Conservation (phyloP, 1,140 invertebrate species). For the Aphis craccivora region DNA sequence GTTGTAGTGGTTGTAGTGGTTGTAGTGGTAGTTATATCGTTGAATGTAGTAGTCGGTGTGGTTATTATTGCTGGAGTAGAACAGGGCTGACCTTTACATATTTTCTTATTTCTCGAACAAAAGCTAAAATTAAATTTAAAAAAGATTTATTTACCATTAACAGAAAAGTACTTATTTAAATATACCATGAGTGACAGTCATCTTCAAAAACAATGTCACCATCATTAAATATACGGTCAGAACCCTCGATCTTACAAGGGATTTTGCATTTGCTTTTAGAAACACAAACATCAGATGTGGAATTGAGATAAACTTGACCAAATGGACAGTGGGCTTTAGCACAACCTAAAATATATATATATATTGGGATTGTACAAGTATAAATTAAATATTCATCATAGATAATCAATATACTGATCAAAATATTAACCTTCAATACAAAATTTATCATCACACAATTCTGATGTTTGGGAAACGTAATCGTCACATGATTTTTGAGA, state of each 20-base stretch:
- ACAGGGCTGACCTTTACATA: constrained; percentile 77
- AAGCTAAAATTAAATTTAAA: constrained; percentile 63
- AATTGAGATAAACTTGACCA: constrained; percentile 75
- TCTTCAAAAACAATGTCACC: constrained; percentile 79
- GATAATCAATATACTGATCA: background rate
- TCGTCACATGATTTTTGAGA: constrained; percentile 46
- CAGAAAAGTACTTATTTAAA: constrained; percentile 41
- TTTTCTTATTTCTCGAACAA: constrained; percentile 73
- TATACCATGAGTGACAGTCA: constrained; percentile 77
- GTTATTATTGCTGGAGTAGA: constrained; percentile 61
- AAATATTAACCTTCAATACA: constrained; percentile 57
- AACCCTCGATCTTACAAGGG: constrained; percentile 69
- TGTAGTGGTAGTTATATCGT: constrained; percentile 60
- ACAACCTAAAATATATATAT: constrained; percentile 68
- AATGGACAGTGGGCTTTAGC: constrained; percentile 75
- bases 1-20: background rate
- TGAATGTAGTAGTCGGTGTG: constrained; percentile 51
- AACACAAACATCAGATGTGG: constrained; percentile 75
- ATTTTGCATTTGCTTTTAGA: constrained; percentile 70
- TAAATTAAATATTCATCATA: too few relatives aligned
- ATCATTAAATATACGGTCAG: constrained; percentile 76
- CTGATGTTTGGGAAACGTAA: background rate
- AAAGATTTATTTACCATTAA: constrained; percentile 7
- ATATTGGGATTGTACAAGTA: background rate
- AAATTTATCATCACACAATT: constrained; percentile 35